These are phyloP conservation scores for Mellivora capensis DNA, from an alignment of 2,113 vertebrate genomes.

Conservation along the genomic window DNA sequence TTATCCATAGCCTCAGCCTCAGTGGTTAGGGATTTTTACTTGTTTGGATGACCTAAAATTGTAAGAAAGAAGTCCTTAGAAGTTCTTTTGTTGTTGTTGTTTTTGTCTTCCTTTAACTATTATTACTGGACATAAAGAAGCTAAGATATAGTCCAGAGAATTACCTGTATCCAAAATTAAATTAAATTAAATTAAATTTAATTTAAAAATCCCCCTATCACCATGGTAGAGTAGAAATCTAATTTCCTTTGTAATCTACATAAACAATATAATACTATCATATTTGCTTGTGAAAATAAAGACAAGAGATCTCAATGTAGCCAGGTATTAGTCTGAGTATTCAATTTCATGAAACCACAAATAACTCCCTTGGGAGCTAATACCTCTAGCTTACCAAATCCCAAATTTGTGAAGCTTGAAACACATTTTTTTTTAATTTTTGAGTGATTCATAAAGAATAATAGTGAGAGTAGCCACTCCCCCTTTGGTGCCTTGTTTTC, in stretches of 20 bases:
- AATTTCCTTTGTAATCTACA: not conserved
- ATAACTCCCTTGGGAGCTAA: not conserved
- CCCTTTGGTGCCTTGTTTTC: not conserved
- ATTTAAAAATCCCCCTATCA: not conserved
- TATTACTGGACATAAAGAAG: not conserved
- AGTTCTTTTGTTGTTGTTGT: not conserved
- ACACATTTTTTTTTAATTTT: not conserved
- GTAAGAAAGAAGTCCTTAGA: not conserved
- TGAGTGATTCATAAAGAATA: not conserved
- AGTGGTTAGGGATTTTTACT: not conserved
- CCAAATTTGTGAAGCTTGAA: not conserved
- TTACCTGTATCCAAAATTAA: not conserved
- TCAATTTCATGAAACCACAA: not conserved
- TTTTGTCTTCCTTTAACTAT: not conserved
- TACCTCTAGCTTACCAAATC: not conserved
- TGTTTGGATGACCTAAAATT: not conserved
- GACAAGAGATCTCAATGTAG: not conserved
- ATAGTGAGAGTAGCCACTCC: not conserved
- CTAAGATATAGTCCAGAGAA: not conserved
- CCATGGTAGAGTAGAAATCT: not conserved
- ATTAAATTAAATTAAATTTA: not conserved
- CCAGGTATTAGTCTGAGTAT: not conserved
- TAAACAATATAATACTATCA: not conserved
- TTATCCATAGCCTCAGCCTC: not conserved
- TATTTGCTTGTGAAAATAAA: not conserved